Base-by-base conservation (phyloP, 2,888 invertebrate species). In the Litoditis marina region DNA sequence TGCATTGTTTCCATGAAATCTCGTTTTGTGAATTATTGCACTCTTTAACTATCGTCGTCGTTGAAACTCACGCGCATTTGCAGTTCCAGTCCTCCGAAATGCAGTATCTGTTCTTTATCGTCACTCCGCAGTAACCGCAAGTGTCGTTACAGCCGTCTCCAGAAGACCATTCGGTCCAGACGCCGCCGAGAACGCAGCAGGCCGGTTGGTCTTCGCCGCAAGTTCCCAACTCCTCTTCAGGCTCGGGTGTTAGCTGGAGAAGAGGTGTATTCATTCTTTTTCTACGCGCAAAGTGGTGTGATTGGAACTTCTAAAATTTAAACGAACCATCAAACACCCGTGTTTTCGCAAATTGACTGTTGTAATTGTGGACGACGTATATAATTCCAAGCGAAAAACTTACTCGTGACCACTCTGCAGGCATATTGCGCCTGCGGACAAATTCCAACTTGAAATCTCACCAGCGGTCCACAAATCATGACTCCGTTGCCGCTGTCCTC, bases 41-140 rank as follows among this genome's bases (percentile, higher is more conserved):
- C n/a, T n/a, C n/a, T n/a, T n/a, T n/a, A n/a, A n/a, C n/a, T n/a
- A n/a, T n/a, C n/a, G n/a, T 31, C 2, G 8, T 25, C n/a, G 4
- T 4, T 31, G 7, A 16, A 44, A 32, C 57, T 32, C 47, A 71
- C 73, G 60, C 56, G 69, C 74, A 74, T 0, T 66, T 39, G 44
- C 74, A 72, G 2, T 39, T 49, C 16, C 60, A 58, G 16, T 54
- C 64, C 6, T 42, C 59, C 3, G 69, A 69, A 1, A 65, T 22
- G 49, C 74, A 74, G 16, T 59, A 52, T 36, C 74, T 53, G 8
- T 67, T 58, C 16, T 47, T 53, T 3, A 67, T 64, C 16, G 52
- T 56, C 5, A 49, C 54, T 60, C 69, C 69, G 32, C 73, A 73
- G 49, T 63, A 63, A 28, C 71, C 72, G 52, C 71, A 71, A 11